Evolutionary conservation across 2,113 vertebrate genomes (phyloP).

Genomic region (Proteles cristata): DNA sequence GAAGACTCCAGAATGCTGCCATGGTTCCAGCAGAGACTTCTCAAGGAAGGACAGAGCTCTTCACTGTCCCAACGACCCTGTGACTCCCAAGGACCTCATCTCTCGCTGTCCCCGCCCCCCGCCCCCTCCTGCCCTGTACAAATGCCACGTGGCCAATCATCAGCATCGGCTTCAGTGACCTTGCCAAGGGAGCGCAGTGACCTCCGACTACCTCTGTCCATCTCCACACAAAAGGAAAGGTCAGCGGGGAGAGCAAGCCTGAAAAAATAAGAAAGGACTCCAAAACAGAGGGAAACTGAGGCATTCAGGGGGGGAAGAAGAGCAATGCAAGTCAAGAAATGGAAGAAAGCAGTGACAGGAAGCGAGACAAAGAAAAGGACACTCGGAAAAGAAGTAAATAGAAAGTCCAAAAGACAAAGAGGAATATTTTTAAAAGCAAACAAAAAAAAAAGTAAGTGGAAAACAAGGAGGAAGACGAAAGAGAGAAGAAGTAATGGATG

Average conservation of each 20-base stretch:
- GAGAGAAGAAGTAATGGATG: background rate
- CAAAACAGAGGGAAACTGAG: background rate
- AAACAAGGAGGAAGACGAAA: background rate
- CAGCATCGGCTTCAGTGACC: background rate
- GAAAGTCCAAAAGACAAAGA: background rate
- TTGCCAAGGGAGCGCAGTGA: background rate
- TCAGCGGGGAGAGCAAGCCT: background rate
- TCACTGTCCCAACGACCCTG: background rate
- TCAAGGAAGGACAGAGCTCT: background rate
- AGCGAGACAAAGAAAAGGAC: background rate
- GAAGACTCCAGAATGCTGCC: background rate
- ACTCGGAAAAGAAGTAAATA: background rate
- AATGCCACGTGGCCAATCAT: background rate
- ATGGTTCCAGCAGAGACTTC: background rate
- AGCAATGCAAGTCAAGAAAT: background rate
- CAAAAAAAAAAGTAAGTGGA: background rate
- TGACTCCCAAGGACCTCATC: background rate
- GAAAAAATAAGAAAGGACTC: background rate
- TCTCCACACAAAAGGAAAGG: background rate
- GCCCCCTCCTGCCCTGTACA: background rate
- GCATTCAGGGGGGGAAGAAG: background rate
- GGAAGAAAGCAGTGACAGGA: background rate
- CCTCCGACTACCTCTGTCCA: background rate
- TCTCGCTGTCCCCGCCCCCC: background rate
- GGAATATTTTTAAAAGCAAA: background rate